Evolutionary conservation across 2,797 vertebrate species (phyloP).

Genomic region (Sarcoramphus papa): DNA sequence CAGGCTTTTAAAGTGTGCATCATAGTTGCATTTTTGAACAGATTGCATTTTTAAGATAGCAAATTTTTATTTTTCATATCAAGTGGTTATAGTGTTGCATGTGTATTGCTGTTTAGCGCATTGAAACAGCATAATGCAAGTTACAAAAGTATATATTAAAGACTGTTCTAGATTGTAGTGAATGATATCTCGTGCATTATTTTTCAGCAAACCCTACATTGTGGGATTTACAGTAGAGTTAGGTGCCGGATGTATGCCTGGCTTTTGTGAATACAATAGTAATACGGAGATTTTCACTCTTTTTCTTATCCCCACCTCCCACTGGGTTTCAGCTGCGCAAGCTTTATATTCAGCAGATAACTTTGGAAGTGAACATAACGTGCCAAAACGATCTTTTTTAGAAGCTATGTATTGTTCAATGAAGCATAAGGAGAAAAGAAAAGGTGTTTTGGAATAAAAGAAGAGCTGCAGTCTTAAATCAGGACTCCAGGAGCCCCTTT

Average conservation of each 20-base stretch:
- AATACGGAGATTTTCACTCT: background rate
- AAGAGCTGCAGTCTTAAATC: background rate
- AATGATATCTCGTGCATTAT: background rate
- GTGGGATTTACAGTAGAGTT: background rate
- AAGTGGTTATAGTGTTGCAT: background rate
- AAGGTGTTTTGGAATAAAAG: background rate
- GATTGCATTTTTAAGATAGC: background rate
- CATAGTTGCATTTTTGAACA: background rate
- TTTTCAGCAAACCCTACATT: background rate
- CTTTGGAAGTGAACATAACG: background rate
- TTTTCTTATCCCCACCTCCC: background rate
- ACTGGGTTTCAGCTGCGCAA: fast-evolving
- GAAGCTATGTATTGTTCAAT: background rate
- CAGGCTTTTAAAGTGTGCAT: background rate
- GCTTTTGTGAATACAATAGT: background rate
- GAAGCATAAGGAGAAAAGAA: background rate
- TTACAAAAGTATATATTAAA: background rate
- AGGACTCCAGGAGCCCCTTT: background rate
- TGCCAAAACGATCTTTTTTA: background rate
- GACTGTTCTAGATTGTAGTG: background rate
- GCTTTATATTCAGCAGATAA: background rate
- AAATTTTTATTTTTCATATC: background rate
- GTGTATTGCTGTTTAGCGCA: background rate
- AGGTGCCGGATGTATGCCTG: background rate
- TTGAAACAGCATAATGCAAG: background rate